A percentile compares a stretch with the other conserved stretches of the same genome.
Conservation (phyloP, 2,113 vertebrate genomes). For the Oreochromis tanganicae region DNA sequence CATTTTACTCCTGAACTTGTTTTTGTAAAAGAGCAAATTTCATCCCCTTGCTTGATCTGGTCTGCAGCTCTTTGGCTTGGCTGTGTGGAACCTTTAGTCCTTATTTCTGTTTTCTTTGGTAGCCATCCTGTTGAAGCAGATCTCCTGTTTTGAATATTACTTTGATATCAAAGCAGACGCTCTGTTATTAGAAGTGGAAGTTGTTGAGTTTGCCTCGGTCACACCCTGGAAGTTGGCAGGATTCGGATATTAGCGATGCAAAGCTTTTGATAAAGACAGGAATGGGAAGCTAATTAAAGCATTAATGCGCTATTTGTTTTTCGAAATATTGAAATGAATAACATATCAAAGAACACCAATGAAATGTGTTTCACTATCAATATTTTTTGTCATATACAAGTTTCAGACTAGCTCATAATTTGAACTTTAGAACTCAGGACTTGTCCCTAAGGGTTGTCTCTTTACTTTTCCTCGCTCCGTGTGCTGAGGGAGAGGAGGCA, state of each 20-base stretch:
- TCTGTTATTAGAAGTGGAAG: conserved; percentile 1
- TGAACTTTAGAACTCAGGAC: neutral
- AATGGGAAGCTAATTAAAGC: neutral
- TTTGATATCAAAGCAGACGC: conserved; percentile 14
- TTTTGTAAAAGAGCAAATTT: neutral
- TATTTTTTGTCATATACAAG: neutral
- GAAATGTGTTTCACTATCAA: neutral
- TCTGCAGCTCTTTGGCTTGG: neutral
- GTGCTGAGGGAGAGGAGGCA: neutral
- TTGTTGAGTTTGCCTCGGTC: conserved; percentile 26
- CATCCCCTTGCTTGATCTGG: neutral
- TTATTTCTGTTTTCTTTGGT: conserved; percentile 51
- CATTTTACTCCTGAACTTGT: neutral
- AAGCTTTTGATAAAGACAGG: conserved; percentile 20
- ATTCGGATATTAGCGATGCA: conserved; percentile 29
- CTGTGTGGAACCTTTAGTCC: neutral
- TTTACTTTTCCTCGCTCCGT: neutral
- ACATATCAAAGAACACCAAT: neutral
- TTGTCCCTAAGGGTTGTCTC: neutral
- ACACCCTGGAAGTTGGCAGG: neutral
- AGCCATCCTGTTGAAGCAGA: conserved; percentile 5
- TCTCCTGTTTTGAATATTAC: conserved; percentile 23
- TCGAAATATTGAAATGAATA: neutral
- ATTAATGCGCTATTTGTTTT: neutral
- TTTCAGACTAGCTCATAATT: neutral